Base-by-base conservation (phyloP, 2,888 invertebrate genomes). In the Antheraea yamamai region DNA sequence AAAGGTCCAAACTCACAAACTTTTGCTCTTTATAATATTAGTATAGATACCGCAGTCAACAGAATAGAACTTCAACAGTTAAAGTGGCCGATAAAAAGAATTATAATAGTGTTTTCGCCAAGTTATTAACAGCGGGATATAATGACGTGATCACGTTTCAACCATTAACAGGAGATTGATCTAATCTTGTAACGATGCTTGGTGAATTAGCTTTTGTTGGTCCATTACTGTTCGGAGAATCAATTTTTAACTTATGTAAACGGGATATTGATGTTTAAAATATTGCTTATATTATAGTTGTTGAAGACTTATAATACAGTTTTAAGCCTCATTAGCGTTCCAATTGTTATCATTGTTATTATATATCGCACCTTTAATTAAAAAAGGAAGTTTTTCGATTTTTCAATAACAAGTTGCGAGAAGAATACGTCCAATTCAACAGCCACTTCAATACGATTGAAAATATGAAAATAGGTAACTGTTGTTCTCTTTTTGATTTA, bases 131-230 rank as follows among this genome's bases (percentile, higher is more conserved):
- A 26, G 26, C 30, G 30, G 4, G 68, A 2, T 70, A 70, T 70
- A 72, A 72, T 52, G 30, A 72, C 72, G 26, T 72, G 47, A 47
- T 72, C 70, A 70, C 70, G 70, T n/a, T 70, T 70, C 12, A 18
- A n/a, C n/a, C 70, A 39, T 70, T 70, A 70, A 39, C n/a, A 8
- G 64, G 35, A 39, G 70, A 30, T 66, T 66, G n/a, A 39, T 70
- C 70, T 70, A 70, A 39, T 20, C 20, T 70, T 70, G 20, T 39
- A 39, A 39, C 70, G 39, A 39, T 70, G 70, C n/a, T 39, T 39
- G 10, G n/a, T n/a, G 10, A 68, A 68, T 35, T 68, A 39, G 4
- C 68, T 39, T 68, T 20, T 26, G 68, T 35, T 39, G 35, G 39
- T 39, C 10, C 39, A 39, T 39, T 70, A 70, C 20, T 39, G 35